Percentiles rank a stretch among this genome's conserved stretches.
Evolutionary conservation across 2,797 vertebrate species (phyloP).

Genomic region (Sebastes vulpes): DNA sequence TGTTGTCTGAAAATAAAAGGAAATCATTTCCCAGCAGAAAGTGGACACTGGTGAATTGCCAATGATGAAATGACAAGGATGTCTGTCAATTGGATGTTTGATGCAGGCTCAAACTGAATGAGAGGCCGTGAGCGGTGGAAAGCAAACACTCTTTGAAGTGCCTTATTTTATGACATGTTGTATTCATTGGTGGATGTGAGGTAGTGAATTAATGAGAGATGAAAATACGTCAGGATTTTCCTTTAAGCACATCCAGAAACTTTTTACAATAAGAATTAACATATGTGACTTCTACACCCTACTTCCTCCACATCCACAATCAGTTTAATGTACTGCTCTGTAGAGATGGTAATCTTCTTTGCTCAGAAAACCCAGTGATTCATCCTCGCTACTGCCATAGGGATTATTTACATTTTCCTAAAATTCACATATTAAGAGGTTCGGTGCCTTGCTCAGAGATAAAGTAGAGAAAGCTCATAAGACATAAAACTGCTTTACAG

Average conservation of each 20-base stretch:
- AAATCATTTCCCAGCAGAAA: slow-evolving; percentile 51
- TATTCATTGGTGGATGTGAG: slow-evolving; percentile 46
- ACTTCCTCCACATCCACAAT: slow-evolving; percentile 1
- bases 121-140: slow-evolving; percentile 42
- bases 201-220: slow-evolving; percentile 60
- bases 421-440: slow-evolving; percentile 4
- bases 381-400: not conserved
- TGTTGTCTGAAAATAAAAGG: slow-evolving; percentile 51
- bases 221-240: slow-evolving; percentile 37
- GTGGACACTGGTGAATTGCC: slow-evolving; percentile 65
- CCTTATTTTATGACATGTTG: slow-evolving; percentile 62
- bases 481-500: slow-evolving; percentile 7
- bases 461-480: slow-evolving; percentile 37
- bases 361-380: not conserved
- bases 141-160: slow-evolving; percentile 68
- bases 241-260: slow-evolving; percentile 49
- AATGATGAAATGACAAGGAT: slow-evolving; percentile 65
- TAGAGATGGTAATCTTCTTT: not conserved
- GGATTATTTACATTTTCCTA: not conserved
- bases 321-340: not conserved
- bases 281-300: slow-evolving; percentile 24
- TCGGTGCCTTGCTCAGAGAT: slow-evolving; percentile 1
- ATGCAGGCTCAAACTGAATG: slow-evolving; percentile 61
- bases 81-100: slow-evolving; percentile 72
- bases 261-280: slow-evolving; percentile 38